phyloP scores from a whole-genome alignment of 2,888 invertebrate genomes.

The Hirudinaria manillensis region DNA sequence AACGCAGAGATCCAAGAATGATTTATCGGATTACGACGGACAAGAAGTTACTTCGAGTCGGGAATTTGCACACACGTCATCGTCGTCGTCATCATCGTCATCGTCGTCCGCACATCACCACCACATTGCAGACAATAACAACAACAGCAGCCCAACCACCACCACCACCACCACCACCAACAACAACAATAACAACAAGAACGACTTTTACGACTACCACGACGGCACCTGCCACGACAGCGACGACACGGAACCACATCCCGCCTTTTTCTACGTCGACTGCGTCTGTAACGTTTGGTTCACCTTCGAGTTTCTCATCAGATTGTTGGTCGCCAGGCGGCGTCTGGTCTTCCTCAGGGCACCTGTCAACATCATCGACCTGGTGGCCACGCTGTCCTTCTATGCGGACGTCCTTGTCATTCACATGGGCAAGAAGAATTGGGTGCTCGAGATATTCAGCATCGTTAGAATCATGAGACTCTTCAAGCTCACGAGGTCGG shows the following conservation, averaged over 20 bases:
- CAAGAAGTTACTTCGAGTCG: no score
- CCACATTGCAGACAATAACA: no score
- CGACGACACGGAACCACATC: constrained; percentile 30
- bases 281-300: constrained; percentile 31
- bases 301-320: constrained; percentile 31
- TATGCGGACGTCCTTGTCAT: constrained; percentile 31
- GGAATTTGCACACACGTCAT: no score
- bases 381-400: constrained; percentile 32
- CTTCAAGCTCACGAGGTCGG: constrained; percentile 28
- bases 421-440: constrained; percentile 28
- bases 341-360: constrained; percentile 26
- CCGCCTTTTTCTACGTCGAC: constrained; percentile 33
- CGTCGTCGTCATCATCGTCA: no score
- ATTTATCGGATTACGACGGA: no score
- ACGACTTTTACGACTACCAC: constrained; percentile 19
- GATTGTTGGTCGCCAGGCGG: constrained; percentile 27
- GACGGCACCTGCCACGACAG: neutral
- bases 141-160: constrained; percentile 63
- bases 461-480: constrained; percentile 27
- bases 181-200: constrained; percentile 1
- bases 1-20: no score
- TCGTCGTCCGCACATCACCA: no score
- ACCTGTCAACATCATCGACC: constrained; percentile 32
- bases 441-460: constrained; percentile 29
- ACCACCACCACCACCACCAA: constrained; percentile 56